These are phyloP conservation scores for Diaperis boleti DNA, from an alignment of 2,888 invertebrate species.

Conservation along the genomic window DNA sequence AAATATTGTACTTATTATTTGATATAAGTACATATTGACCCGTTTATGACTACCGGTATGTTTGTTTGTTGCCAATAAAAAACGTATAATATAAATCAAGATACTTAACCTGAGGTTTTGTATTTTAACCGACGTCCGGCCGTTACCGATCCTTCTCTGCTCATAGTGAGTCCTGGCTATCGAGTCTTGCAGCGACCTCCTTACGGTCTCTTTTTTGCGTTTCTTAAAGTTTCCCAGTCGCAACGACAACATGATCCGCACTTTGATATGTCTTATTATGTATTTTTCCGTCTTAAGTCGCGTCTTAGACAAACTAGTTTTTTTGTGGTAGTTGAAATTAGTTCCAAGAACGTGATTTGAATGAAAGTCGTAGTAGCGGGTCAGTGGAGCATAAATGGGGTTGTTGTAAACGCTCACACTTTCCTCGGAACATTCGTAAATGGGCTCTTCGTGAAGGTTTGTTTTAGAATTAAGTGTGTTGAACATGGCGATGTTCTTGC, in stretches of 20 bases:
- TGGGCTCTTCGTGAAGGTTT: constrained; percentile 63
- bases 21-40: too few relatives aligned
- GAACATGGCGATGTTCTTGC: constrained; percentile 56
- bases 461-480: constrained; percentile 60
- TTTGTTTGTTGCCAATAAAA: too few relatives aligned
- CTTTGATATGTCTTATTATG: constrained; percentile 74
- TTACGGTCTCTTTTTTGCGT: constrained; percentile 15
- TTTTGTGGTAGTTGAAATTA: constrained; percentile 18
- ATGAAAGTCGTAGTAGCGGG: constrained; percentile 49
- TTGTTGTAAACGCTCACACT: constrained; percentile 62
- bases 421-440: constrained; percentile 65
- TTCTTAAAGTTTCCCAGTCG: constrained; percentile 72
- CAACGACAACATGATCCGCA: constrained; percentile 76
- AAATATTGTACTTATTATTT: too few relatives aligned
- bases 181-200: constrained; percentile 33
- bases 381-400: constrained; percentile 59
- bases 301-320: constrained; percentile 44
- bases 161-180: constrained; percentile 60
- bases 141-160: constrained; percentile 64
- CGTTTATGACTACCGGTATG: too few relatives aligned
- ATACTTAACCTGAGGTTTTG: constrained; percentile 65
- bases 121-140: constrained; percentile 63
- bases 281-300: constrained; percentile 69
- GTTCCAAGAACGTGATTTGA: constrained; percentile 44
- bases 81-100: constrained; percentile 4